Percentiles rank a stretch among this genome's conserved stretches.
phyloP scores from a whole-genome alignment of 1,140 invertebrate species.

The Drosophila carrolli region DNA sequence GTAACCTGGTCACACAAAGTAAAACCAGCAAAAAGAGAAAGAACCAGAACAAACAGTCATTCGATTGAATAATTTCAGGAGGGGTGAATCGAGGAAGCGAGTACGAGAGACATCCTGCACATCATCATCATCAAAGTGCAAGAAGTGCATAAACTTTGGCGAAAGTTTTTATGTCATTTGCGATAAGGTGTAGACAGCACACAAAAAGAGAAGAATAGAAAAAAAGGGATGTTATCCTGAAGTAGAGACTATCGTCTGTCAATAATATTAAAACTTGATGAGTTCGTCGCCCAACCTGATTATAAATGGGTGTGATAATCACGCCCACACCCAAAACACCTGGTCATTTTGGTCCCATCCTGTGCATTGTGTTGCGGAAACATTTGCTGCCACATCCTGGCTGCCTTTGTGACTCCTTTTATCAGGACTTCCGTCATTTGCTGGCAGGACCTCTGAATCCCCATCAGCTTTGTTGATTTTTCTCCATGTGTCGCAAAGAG shows the following conservation, averaged over 20 bases:
- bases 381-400: constrained; percentile 51
- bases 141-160: constrained; percentile 63
- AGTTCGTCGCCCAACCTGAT: constrained; percentile 52
- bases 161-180: constrained; percentile 53
- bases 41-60: constrained; percentile 69
- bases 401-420: constrained; percentile 66
- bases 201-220: constrained; percentile 9
- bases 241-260: constrained; percentile 18
- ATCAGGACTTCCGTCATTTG: constrained; percentile 68
- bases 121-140: constrained; percentile 60
- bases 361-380: constrained; percentile 52
- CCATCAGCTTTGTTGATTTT: constrained; percentile 52
- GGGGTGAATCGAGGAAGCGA: not conserved
- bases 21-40: constrained; percentile 47
- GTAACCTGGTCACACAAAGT: constrained; percentile 67
- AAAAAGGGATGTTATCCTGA: constrained; percentile 1
- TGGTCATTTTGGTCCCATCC: constrained; percentile 54
- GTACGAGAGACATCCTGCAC: constrained; percentile 32
- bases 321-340: constrained; percentile 8
- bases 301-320: constrained; percentile 45
- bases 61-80: constrained; percentile 70
- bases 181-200: constrained; percentile 35
- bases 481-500: constrained; percentile 54
- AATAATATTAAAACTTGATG: constrained; percentile 72
- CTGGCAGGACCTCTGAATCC: constrained; percentile 10